Base-by-base conservation (phyloP, 2,888 invertebrate genomes). In the Xestia sexstrigata region DNA sequence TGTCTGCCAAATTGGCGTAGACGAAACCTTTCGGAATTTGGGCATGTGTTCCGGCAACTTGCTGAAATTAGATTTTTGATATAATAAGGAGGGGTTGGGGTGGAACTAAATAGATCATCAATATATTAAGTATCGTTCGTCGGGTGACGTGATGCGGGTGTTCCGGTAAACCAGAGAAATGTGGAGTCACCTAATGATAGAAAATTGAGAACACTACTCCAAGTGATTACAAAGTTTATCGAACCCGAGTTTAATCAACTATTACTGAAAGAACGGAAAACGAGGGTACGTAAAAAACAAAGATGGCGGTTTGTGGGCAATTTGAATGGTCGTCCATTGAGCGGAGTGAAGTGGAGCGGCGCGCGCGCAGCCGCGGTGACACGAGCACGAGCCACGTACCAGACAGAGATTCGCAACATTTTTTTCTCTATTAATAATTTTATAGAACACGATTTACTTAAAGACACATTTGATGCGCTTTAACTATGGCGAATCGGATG, bases 321-420 rank as follows among this genome's bases (percentile, higher is more conserved):
- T 95, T 95, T 94, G 92, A 93, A 93, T 93, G 91, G 90, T 90
- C 86, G 88, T 90, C 90, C 93, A 95, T 94, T 94, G 93, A 95
- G 89, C 85, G 87, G 88, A 90, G 93, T 90, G 92, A 94, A 95
- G 90, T 95, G 92, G 93, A 94, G 94, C 94, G 93, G 88, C 88
- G 89, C 90, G 90, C 89, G 91, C 88, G 88, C 89, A 87, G 88
- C 86, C 89, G 91, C 92, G 90, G 91, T 92, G 94, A 93, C 96
- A 96, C 95, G 95, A 94, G 96, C 96, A 96, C 96, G 95, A 94
- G 96, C 95, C 94, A 92, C 82, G 87, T 78, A 86, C 78, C 85
- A 67, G 80, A 49, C 90, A 92, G 91, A 79, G 84, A 87, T 90
- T 85, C 70, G 81, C 90, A 93, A 94, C 93, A 90, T 91, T 94